A percentile compares a stretch with the other conserved stretches of the same genome.
phyloP scores from a whole-genome alignment of 2,888 invertebrate species.

The Nemurella pictetii region DNA sequence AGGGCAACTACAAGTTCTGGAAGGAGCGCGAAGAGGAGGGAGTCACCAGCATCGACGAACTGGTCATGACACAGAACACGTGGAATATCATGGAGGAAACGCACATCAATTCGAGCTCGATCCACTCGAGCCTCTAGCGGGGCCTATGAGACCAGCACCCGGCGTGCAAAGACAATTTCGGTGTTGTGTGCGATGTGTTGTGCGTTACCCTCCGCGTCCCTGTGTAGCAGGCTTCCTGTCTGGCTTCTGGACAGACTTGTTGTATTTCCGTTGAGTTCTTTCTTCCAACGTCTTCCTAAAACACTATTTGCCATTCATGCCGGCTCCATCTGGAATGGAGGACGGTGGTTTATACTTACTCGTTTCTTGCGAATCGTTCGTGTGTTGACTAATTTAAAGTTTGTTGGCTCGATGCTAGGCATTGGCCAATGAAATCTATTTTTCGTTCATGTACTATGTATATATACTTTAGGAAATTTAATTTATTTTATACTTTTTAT shows the following conservation, averaged over 20 bases:
- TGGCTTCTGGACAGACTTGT: neutral
- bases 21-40: slow-evolving; percentile 62
- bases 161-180: neutral
- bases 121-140: neutral
- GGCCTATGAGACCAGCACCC: neutral
- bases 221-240: neutral
- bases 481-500: neutral
- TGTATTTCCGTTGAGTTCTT: neutral
- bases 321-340: neutral
- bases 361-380: neutral
- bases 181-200: neutral
- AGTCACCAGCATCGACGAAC: slow-evolving; percentile 38
- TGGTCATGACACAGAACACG: slow-evolving; percentile 5
- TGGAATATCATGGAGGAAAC: slow-evolving; percentile 11
- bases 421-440: neutral
- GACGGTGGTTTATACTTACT: neutral
- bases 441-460: neutral
- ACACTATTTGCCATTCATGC: neutral
- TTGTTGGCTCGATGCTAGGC: neutral
- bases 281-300: neutral
- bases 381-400: neutral
- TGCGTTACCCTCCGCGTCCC: neutral
- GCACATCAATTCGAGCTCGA: neutral
- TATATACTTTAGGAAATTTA: neutral
- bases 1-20: slow-evolving; percentile 89